Percentiles rank a stretch among this genome's conserved stretches.
These are phyloP conservation scores for Schrankia costaestrigalis DNA, from an alignment of 2,888 invertebrate genomes.

Conservation along the genomic window DNA sequence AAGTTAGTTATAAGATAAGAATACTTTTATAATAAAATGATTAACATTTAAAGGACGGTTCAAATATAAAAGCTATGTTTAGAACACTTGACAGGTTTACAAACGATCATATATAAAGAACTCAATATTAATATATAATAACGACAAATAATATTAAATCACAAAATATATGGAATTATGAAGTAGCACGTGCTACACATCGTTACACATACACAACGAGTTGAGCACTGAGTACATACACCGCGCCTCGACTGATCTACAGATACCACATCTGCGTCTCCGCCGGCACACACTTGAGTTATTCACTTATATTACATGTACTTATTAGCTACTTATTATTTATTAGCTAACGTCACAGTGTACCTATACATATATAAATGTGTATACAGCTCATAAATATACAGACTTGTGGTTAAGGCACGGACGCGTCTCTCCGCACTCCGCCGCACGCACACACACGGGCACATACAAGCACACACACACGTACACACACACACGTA, in stretches of 20 bases:
- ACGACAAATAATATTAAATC: not conserved
- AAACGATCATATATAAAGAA: too few relatives aligned
- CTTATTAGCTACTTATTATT: constrained; percentile 22
- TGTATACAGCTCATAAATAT: too few relatives aligned
- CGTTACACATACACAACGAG: constrained; percentile 9
- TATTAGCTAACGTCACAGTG: constrained; percentile 7
- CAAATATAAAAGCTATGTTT: too few relatives aligned
- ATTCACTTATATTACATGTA: constrained; percentile 26
- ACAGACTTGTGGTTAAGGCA: constrained; percentile 65
- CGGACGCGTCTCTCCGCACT: constrained; percentile 51
- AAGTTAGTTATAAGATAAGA: too few relatives aligned
- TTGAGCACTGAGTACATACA: constrained; percentile 23
- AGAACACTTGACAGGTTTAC: too few relatives aligned
- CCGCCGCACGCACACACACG: constrained; percentile 22
- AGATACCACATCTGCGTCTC: too few relatives aligned
- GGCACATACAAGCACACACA: too few relatives aligned
- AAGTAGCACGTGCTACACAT: constrained; percentile 4
- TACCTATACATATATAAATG: constrained; percentile 30
- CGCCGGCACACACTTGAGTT: constrained; percentile 13
- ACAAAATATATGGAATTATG: not conserved
- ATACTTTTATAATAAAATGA: too few relatives aligned
- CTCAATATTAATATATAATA: too few relatives aligned
- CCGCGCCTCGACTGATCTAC: not conserved
- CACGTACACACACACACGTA: constrained; percentile 4
- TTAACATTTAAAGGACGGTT: too few relatives aligned